These are phyloP conservation scores for Synanthedon formicaeformis DNA, from an alignment of 2,888 invertebrate species.

Conservation along the genomic window DNA sequence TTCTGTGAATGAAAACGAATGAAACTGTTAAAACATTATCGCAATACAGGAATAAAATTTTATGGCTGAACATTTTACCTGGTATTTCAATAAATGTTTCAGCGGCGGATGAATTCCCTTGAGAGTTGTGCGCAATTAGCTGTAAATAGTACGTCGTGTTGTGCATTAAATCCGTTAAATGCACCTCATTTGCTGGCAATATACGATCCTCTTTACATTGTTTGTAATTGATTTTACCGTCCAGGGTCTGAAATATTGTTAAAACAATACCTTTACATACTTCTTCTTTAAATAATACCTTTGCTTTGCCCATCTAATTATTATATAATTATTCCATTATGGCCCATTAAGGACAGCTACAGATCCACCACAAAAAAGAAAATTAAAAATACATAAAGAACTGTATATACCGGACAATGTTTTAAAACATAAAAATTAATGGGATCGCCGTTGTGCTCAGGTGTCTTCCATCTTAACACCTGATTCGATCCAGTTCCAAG, in stretches of 20 bases:
- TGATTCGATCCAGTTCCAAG: conserved; percentile 8
- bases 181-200: conserved; percentile 21
- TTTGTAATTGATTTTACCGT: conserved; percentile 1
- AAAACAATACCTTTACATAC: neutral
- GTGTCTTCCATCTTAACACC: conserved; percentile 32
- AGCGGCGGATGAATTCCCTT: conserved; percentile 40
- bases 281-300: no score
- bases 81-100: conserved; percentile 10
- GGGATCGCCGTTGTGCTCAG: conserved; percentile 37
- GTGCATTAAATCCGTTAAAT: conserved; percentile 23
- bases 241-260: conserved; percentile 3
- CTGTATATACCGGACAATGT: conserved; percentile 39
- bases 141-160: conserved; percentile 46
- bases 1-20: neutral
- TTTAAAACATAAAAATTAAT: conserved; percentile 40
- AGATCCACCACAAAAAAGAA: no score
- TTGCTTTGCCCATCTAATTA: no score
- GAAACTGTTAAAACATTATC: no score
- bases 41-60: no score
- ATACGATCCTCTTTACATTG: conserved; percentile 18
- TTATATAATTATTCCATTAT: no score
- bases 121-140: conserved; percentile 42
- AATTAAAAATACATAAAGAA: neutral
- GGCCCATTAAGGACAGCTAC: no score
- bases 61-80: conserved; percentile 18